Conservation (phyloP, 2,797 vertebrate genomes). For the Margarornis squamiger region DNA sequence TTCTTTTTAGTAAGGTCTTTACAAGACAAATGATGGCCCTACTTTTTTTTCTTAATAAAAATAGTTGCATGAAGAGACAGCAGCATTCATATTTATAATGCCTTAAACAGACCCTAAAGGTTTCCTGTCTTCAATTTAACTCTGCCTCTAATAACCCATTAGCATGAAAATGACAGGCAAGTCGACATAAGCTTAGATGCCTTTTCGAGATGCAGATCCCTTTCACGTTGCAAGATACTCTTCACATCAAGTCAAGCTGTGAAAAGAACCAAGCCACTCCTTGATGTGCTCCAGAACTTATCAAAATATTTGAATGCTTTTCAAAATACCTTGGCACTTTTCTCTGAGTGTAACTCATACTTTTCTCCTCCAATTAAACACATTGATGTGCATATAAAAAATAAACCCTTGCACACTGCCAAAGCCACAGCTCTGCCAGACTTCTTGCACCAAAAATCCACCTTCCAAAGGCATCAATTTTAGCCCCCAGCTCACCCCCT, state of each 20-base stretch:
- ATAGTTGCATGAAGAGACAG: neutral
- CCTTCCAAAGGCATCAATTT: no score
- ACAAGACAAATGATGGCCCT: neutral
- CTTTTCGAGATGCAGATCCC: neutral
- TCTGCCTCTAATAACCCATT: conserved; percentile 30
- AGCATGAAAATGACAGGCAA: conserved; percentile 28
- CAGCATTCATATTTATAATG: neutral
- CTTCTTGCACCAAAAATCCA: no score
- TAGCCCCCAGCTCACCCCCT: no score
- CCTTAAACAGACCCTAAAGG: neutral
- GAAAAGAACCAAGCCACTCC: neutral
- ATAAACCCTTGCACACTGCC: no score
- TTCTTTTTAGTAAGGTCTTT: neutral
- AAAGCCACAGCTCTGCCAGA: no score
- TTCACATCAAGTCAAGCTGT: neutral
- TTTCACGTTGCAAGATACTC: neutral
- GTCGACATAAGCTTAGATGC: neutral
- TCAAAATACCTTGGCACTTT: neutral
- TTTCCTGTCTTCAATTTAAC: conserved; percentile 6
- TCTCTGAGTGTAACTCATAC: neutral
- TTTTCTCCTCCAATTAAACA: neutral
- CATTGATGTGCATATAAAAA: neutral
- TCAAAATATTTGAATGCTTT: conserved; percentile 2
- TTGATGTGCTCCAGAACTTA: neutral
- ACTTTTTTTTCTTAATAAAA: neutral